phyloP scores from a whole-genome alignment of 2,113 vertebrate species.

The Proteles cristata region DNA sequence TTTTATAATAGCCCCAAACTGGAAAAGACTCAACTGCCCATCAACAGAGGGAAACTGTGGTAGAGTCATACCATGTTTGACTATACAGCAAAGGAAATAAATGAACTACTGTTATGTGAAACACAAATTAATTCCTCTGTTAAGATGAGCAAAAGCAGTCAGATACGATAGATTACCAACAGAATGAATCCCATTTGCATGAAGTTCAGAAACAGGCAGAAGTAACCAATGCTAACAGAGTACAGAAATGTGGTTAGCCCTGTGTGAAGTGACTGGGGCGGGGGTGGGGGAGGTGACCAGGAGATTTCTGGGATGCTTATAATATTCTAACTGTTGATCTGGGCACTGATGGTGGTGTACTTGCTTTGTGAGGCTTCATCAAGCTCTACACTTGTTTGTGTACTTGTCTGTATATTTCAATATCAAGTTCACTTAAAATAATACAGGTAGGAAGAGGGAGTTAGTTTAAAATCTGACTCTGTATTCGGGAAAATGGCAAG shows the following conservation, averaged over 20 bases:
- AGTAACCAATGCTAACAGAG: not conserved
- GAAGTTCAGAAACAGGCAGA: not conserved
- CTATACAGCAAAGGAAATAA: not conserved
- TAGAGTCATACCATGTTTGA: fast-evolving
- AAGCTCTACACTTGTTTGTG: not conserved
- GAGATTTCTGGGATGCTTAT: not conserved
- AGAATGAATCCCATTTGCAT: not conserved
- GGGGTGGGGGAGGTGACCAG: too few species aligned
- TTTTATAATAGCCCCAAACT: not conserved
- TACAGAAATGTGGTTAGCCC: not conserved
- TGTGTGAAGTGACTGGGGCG: not conserved
- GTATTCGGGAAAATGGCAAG: not conserved
- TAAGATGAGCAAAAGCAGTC: not conserved
- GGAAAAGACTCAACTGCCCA: not conserved
- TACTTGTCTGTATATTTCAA: not conserved
- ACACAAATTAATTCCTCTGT: not conserved
- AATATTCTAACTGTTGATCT: not conserved
- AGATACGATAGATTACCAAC: not conserved
- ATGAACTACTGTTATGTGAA: fast-evolving
- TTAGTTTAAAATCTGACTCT: not conserved
- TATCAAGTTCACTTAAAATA: not conserved
- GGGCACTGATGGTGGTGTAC: not conserved
- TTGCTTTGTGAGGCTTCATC: not conserved
- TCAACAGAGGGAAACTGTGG: not conserved
- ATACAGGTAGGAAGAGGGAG: not conserved